phyloP scores from a whole-genome alignment of 2,888 invertebrate species.

The Cerastis leucographa region DNA sequence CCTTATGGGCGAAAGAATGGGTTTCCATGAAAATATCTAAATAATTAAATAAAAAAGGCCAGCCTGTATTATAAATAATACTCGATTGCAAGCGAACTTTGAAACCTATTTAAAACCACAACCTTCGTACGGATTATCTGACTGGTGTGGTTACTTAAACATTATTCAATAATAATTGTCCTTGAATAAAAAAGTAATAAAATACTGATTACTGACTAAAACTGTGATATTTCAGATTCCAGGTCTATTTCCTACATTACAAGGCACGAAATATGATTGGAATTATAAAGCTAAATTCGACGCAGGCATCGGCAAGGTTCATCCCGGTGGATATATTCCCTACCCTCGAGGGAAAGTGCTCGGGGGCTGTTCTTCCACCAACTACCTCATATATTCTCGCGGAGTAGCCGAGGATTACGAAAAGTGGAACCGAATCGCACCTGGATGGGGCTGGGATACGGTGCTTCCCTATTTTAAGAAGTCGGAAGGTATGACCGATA shows the following conservation, averaged over 20 bases:
- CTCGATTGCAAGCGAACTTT: neutral
- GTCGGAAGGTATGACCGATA: slow-evolving; percentile 78
- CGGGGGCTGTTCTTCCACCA: slow-evolving; percentile 77
- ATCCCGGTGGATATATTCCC: slow-evolving; percentile 62
- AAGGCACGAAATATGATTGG: slow-evolving; percentile 76
- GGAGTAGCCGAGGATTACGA: slow-evolving; percentile 78
- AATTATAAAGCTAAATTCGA: slow-evolving; percentile 70
- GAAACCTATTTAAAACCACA: slow-evolving; percentile 14
- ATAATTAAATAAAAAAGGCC: neutral
- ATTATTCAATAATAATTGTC: neutral
- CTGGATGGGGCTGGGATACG: slow-evolving; percentile 79
- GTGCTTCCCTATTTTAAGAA: slow-evolving; percentile 78
- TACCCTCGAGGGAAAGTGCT: slow-evolving; percentile 77
- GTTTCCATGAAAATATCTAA: neutral
- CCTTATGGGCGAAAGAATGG: too few relatives aligned
- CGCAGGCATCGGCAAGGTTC: slow-evolving; percentile 70
- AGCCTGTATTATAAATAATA: too few relatives aligned
- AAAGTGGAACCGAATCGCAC: slow-evolving; percentile 72
- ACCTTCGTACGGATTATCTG: slow-evolving; percentile 1
- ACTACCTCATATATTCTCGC: slow-evolving; percentile 76
- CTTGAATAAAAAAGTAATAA: neutral
- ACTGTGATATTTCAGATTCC: slow-evolving; percentile 72
- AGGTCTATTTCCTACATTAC: slow-evolving; percentile 72
- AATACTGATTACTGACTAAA: neutral
- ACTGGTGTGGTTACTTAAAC: neutral